These are phyloP conservation scores for Eubasilissa regina DNA, from an alignment of 1,140 invertebrate genomes.

Conservation along the genomic window DNA sequence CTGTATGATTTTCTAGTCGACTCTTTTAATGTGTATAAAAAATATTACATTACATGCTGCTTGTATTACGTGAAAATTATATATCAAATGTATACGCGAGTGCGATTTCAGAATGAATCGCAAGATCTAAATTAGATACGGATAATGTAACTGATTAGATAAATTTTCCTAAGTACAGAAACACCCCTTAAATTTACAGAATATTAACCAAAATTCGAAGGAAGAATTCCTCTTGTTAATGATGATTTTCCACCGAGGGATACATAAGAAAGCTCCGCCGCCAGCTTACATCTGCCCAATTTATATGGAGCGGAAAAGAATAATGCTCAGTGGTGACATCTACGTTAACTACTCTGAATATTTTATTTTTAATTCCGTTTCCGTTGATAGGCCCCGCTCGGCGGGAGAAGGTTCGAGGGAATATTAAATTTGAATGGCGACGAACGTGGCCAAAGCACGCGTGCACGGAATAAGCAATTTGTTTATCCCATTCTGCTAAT, in stretches of 20 bases:
- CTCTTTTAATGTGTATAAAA: too few relatives aligned
- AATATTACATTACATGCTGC: too few relatives aligned
- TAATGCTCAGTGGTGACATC: conserved; percentile 52
- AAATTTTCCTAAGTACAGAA: neutral
- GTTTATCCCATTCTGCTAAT: conserved; percentile 41
- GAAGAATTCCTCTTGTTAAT: conserved; percentile 31
- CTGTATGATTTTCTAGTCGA: too few relatives aligned
- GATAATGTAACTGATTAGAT: too few relatives aligned
- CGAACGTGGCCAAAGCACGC: conserved; percentile 47
- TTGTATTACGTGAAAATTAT: too few relatives aligned
- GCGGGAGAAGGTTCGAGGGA: conserved; percentile 37
- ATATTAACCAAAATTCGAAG: conserved; percentile 14
- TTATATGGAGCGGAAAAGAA: conserved; percentile 39
- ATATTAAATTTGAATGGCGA: conserved; percentile 57
- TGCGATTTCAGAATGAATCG: too few relatives aligned
- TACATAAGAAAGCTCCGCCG: neutral
- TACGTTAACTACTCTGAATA: conserved; percentile 55
- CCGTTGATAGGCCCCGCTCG: conserved; percentile 31
- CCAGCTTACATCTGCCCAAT: conserved; percentile 13
- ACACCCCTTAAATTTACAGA: neutral
- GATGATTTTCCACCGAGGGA: conserved; percentile 8
- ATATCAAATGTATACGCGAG: too few relatives aligned
- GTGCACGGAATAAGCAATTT: conserved; percentile 40
- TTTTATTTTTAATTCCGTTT: conserved; percentile 58
- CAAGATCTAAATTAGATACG: too few relatives aligned